Base-by-base conservation (phyloP, 2,797 vertebrate species). In the Mus spretus region DNA sequence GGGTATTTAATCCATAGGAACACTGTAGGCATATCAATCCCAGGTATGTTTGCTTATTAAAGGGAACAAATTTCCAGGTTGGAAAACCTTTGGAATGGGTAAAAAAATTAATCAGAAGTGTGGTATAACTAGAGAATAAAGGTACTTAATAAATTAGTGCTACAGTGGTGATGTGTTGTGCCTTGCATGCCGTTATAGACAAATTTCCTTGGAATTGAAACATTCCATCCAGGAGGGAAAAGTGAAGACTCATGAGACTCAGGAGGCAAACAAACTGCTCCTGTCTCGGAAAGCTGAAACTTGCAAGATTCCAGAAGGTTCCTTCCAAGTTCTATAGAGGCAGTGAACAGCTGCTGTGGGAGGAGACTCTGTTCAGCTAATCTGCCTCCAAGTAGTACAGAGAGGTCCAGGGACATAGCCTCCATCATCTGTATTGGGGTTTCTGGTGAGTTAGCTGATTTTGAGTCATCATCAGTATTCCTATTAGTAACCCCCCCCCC, bases 11-110 rank as follows among this genome's bases (percentile, higher is more conserved):
- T 70, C 72, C 53, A 53, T 57, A 47, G 37, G 26, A 94, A 75
- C n/a, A 31, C 19, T 50, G 89, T 59, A 53, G 61, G 20, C 89
- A 61, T 93, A 89, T 97, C 96, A 61, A 78, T 84, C 50, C 24
- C 28, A 34, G 47, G 31, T 59, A 34, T 3, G 83, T 95, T 85
- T 92, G 50, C 86, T 94, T 13, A 59, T 90, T 72, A 74, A 87
- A n/a, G 92, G 78, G 50, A 79, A 93, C 7, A 57, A 50, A 55
- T 44, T 50, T 84, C 81, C 87, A 82, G 15, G 44, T 57, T 86
- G 59, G 81, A 81, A 97, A 94, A 85, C 10, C 37, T 77, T 72
- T 94, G 65, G n/a, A 59, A 6, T 3, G 67, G 13, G 14, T 87
- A 57, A 94, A 84, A 84, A 72, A 47, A n/a, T 15, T 67, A 34